Evolutionary conservation across 2,888 invertebrate species (phyloP).

Genomic region (Acrobasis repandana): DNA sequence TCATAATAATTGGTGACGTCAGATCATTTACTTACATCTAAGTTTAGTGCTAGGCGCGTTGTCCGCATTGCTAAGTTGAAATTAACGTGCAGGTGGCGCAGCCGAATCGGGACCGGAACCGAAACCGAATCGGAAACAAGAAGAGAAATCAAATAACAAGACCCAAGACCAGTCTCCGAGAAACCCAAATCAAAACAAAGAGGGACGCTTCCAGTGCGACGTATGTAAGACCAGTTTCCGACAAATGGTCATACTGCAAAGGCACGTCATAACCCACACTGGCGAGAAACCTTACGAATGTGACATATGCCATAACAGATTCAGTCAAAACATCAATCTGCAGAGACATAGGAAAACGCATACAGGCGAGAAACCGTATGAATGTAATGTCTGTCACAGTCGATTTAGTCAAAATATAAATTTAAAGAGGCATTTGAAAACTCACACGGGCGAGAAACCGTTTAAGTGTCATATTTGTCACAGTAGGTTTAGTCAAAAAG

Average conservation of each 20-base stretch:
- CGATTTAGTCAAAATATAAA: neutral
- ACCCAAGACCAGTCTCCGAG: neutral
- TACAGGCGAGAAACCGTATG: neutral
- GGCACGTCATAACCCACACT: too few species aligned
- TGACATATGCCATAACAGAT: too few species aligned
- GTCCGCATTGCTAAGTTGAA: too few species aligned
- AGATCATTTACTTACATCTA: too few species aligned
- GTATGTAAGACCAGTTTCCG: too few species aligned
- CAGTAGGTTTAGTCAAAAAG: neutral
- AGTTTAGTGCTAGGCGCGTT: too few species aligned
- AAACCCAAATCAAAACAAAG: neutral
- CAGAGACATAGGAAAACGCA: too few species aligned
- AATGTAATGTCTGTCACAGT: neutral
- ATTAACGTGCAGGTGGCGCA: neutral
- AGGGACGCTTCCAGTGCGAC: too few species aligned
- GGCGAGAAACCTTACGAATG: too few species aligned
- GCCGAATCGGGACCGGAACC: neutral
- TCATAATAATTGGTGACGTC: too few species aligned
- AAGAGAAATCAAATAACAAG: neutral
- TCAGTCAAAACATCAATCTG: too few species aligned
- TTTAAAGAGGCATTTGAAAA: neutral
- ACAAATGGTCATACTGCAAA: too few species aligned
- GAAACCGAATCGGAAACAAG: neutral
- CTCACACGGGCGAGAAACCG: neutral
- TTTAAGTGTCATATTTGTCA: neutral